Base-by-base conservation (phyloP, 2,888 invertebrate species). In the Noctua janthina region DNA sequence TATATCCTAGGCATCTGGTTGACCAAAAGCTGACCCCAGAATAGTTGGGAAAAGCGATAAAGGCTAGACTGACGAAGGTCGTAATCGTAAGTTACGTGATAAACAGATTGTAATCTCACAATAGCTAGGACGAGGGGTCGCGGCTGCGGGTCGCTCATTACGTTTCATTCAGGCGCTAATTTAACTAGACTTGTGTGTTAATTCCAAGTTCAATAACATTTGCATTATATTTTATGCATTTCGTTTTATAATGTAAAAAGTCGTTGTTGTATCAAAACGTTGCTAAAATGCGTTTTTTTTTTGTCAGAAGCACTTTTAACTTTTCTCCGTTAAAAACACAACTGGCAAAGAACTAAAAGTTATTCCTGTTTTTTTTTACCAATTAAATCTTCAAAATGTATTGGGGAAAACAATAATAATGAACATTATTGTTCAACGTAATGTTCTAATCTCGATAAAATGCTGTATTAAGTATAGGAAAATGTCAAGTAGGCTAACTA, bases 71-170 rank as follows among this genome's bases (percentile, higher is more conserved):
- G 51, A 23, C 46, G 83, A 49, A 82, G 74, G 82, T 49, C 66
- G 23, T 56, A 51, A 74, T 85, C n/a, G 35, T 56, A 69, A 69
- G 51, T 74, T 74, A 90, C 89, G 91, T 91, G 90, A 90, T 91
- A 91, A 91, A 87, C 88, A 86, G 89, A 90, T 92, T 83, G 84
- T 88, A 90, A 90, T 92, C 91, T 90, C 85, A 90, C 88, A 84
- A 88, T 90, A 79, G 87, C 79, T 87, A 79, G 81, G 68, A 79
- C 78, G 69, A 82, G 82, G 83, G 87, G 85, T 82, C 82, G 78
- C 51, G 87, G 85, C 81, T 80, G 79, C 51, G 43, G 69, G 69
- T 87, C 80, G 74, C 66, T 69, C 70, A 79, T 73, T 84, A 54
- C 29, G 51, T 73, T 78, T 70, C 74, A 76, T 81, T 74, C 71